Evolutionary conservation across 2,113 vertebrate species (phyloP).

Genomic region (Progne subis): DNA sequence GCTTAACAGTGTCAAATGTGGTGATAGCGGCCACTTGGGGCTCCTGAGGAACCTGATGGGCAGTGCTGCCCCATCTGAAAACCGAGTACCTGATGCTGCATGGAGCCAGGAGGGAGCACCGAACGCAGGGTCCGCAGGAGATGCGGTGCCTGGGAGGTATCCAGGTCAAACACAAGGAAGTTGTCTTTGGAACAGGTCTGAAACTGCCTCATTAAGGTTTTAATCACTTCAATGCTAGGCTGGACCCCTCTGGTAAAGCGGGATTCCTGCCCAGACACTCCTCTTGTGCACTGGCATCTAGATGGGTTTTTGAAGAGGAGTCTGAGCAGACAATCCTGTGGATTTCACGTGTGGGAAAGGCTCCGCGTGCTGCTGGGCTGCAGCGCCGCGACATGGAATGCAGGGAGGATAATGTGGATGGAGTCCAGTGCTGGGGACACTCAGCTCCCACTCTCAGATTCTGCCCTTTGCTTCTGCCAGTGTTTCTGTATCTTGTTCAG

Average conservation of each 20-base stretch:
- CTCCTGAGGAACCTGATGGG: neutral
- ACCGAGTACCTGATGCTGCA: accelerated
- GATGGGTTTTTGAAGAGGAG: neutral
- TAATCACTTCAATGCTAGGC: neutral
- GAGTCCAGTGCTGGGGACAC: neutral
- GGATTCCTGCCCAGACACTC: neutral
- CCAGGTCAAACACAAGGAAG: neutral
- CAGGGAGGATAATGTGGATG: accelerated
- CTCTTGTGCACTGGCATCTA: neutral
- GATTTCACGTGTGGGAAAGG: neutral
- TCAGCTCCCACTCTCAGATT: neutral
- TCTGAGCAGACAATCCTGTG: neutral
- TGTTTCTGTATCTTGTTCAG: neutral
- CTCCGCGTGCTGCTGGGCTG: neutral
- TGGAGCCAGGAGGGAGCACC: neutral
- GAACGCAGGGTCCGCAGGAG: neutral
- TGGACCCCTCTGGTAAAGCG: neutral
- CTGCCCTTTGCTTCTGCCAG: neutral
- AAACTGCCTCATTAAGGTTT: neutral
- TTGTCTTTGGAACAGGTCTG: neutral
- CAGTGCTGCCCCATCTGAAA: neutral
- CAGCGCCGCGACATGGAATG: accelerated
- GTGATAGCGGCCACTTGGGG: neutral
- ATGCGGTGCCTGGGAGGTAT: neutral
- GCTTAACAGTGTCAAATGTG: slow-evolving; percentile 16